Evolutionary conservation across 2,888 invertebrate genomes (phyloP).

Genomic region (Hirtodrosophila trivittata): DNA sequence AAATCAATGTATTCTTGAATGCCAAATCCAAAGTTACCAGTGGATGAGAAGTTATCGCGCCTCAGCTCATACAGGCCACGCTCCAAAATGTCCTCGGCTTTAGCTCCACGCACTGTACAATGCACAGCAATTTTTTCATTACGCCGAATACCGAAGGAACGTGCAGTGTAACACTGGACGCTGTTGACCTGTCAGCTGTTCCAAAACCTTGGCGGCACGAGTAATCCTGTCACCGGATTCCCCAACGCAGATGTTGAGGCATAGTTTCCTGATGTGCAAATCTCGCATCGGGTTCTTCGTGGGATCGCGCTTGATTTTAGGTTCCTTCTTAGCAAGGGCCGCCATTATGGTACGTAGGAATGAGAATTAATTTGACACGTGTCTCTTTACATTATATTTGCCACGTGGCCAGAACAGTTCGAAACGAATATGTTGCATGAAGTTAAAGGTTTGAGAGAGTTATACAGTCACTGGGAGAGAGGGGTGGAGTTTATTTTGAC

Average conservation of each 20-base stretch:
- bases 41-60: conserved; percentile 98
- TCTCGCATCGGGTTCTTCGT: conserved; percentile 98
- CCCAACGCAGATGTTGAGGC: conserved; percentile 98
- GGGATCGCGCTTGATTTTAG: conserved; percentile 87
- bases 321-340: conserved; percentile 83
- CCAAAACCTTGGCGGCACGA: conserved; percentile 97
- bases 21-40: conserved; percentile 99
- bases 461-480: no score
- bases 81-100: conserved; percentile 99
- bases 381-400: no score
- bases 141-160: conserved; percentile 99
- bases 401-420: no score
- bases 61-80: conserved; percentile 99
- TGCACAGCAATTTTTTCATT: conserved; percentile 99
- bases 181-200: conserved; percentile 99
- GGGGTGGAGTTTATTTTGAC: no score
- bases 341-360: conserved; percentile 70
- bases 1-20: conserved; percentile 99
- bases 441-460: no score
- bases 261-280: conserved; percentile 97
- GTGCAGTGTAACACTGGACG: conserved; percentile 99
- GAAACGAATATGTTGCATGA: no score
- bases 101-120: conserved; percentile 99
- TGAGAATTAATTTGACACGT: no score
- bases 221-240: conserved; percentile 99